Percentiles rank a stretch among this genome's conserved stretches.
These are phyloP conservation scores for Bucco capensis DNA, from an alignment of 2,113 vertebrate genomes.

Conservation along the genomic window DNA sequence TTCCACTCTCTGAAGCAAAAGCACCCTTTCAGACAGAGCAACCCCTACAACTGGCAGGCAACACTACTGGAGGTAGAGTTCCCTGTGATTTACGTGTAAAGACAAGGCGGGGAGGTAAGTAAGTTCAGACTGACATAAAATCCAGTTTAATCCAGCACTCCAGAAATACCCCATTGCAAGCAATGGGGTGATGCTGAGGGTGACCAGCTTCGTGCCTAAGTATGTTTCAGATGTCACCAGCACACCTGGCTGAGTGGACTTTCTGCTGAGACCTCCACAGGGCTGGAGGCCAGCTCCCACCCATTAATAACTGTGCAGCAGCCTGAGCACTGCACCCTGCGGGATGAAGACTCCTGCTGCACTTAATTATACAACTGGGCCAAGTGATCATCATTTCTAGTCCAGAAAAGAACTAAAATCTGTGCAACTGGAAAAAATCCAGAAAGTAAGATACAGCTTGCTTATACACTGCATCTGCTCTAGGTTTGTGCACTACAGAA, in stretches of 20 bases:
- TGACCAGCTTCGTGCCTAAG: background rate
- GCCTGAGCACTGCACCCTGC: rapidly evolving
- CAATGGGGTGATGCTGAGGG: background rate
- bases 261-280: background rate
- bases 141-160: background rate
- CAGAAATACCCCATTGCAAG: background rate
- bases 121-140: background rate
- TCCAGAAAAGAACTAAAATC: background rate
- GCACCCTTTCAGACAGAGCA: background rate
- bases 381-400: background rate
- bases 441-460: background rate
- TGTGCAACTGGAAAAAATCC: background rate
- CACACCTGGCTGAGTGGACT: too few species aligned
- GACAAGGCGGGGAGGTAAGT: background rate
- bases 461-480: background rate
- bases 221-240: background rate
- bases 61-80: too few species aligned
- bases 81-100: background rate
- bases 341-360: background rate
- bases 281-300: background rate
- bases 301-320: rapidly evolving
- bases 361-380: background rate
- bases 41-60: background rate
- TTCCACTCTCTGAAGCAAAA: background rate
- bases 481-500: background rate